Base-by-base conservation (phyloP, 2,888 invertebrate genomes). In the Sphaerophoria rueppellii region DNA sequence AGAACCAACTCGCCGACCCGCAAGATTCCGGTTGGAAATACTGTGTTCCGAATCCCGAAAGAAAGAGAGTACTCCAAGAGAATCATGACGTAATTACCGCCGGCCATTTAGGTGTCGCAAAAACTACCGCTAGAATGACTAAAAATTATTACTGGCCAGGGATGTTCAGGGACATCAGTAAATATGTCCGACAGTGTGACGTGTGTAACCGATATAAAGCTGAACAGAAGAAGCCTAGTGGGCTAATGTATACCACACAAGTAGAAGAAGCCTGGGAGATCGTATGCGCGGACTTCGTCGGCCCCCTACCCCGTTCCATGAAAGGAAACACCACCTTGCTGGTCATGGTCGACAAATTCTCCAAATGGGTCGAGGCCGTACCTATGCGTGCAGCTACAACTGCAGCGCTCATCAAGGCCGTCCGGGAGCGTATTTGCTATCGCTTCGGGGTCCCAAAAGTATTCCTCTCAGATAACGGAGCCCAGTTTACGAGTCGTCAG, bases 271-370 rank as follows among this genome's bases (percentile, higher is more conserved):
- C 35, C 3, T 57, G 57, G 57, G 48, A 48, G n/a, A 14, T 14
- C 2, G 48, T 48, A 4, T 48, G 48, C 11, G 40, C 40, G 2
- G 40, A 50, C 4, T 50, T 14, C 14, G 50, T 16, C 48, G 48
- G 14, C 2, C 48, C 48, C 5, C 14, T 48, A 4, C 52, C 52
- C 4, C 9, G 24, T 0, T 24, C 52, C 2, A 52, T 54, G 55
- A 55, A 55, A 16, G 55, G 55, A 3, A 16, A 55, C 35, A 55
- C 55, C 0, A 35, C 7, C 5, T 34, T 55, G 6, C 14, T 80
- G 7, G 82, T 82, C 0, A 76, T 86, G 55, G 32, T 67, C 12
- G 79, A 86, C 32, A 24, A 55, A 6, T 83, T 86, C 52, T 55
- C 74, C 9, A 80, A 82, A 57, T 83, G 76, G 80, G 54, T 70